phyloP scores from a whole-genome alignment of 2,113 vertebrate species.

The Prunella himalayana region DNA sequence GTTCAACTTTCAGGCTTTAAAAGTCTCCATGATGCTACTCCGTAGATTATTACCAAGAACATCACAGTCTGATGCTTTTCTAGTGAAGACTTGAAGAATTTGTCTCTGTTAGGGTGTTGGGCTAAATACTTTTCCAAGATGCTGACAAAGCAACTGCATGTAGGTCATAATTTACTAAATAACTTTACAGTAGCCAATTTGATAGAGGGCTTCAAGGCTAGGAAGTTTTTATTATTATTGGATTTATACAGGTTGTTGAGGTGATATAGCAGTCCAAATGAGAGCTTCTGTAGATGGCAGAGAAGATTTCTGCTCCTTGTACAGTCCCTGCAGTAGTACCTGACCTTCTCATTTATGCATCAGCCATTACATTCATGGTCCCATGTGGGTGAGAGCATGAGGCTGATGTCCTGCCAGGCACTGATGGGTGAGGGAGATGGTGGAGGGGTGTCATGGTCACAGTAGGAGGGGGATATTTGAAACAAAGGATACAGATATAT shows the following conservation, averaged over 20 bases:
- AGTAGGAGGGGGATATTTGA: background rate
- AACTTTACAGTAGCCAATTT: background rate
- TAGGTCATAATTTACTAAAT: background rate
- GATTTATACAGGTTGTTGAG: background rate
- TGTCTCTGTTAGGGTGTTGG: background rate
- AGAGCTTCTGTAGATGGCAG: background rate
- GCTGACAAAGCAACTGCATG: background rate
- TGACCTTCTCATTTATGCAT: background rate
- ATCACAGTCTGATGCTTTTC: background rate
- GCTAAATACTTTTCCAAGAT: background rate
- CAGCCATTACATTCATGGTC: accelerated
- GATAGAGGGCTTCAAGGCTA: background rate
- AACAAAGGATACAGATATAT: background rate
- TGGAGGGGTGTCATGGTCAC: background rate
- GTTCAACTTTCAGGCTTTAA: background rate
- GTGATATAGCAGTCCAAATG: background rate
- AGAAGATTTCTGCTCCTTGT: background rate
- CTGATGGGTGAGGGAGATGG: background rate
- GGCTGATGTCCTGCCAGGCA: background rate
- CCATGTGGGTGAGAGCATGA: background rate
- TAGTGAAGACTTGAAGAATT: background rate
- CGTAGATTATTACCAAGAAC: accelerated
- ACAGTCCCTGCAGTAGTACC: background rate
- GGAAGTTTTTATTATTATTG: background rate
- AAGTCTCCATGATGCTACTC: background rate